Percentiles rank a stretch among this genome's conserved stretches.
These are phyloP conservation scores for Gallinago stenura DNA, from an alignment of 2,797 vertebrate species.

Conservation along the genomic window DNA sequence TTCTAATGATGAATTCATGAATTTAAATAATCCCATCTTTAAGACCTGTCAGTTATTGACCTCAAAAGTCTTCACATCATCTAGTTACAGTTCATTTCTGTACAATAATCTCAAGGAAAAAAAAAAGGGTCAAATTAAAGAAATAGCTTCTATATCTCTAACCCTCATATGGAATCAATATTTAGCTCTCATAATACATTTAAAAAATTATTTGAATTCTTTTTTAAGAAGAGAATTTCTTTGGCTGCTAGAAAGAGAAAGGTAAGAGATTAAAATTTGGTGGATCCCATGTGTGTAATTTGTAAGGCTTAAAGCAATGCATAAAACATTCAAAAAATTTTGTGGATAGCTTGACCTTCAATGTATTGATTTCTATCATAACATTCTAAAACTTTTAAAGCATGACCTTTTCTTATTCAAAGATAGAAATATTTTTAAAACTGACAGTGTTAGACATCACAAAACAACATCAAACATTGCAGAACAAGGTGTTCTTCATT, in stretches of 20 bases:
- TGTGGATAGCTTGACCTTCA: conserved; percentile 70
- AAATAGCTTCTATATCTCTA: not conserved
- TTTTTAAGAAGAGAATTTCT: not conserved
- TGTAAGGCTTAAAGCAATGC: conserved; percentile 61
- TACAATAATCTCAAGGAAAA: not conserved
- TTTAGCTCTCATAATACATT: not conserved
- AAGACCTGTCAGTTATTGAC: not conserved
- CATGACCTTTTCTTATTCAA: conserved; percentile 72
- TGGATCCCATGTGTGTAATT: conserved; percentile 56
- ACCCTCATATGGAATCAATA: not conserved
- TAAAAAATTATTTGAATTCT: not conserved
- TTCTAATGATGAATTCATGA: not conserved
- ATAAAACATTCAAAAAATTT: conserved; percentile 72
- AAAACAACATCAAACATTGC: conserved; percentile 7
- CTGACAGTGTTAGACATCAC: conserved; percentile 35
- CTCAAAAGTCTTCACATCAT: not conserved
- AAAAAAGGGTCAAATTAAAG: not conserved
- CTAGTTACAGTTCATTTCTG: not conserved
- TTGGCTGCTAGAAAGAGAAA: not conserved
- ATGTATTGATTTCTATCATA: conserved; percentile 76
- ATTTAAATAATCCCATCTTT: not conserved
- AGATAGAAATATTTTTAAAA: conserved; percentile 61
- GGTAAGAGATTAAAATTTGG: not conserved
- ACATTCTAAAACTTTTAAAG: conserved; percentile 68
- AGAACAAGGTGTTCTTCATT: not conserved